phyloP scores from a whole-genome alignment of 2,797 vertebrate genomes.

The Oryzias dopingdopingensis region DNA sequence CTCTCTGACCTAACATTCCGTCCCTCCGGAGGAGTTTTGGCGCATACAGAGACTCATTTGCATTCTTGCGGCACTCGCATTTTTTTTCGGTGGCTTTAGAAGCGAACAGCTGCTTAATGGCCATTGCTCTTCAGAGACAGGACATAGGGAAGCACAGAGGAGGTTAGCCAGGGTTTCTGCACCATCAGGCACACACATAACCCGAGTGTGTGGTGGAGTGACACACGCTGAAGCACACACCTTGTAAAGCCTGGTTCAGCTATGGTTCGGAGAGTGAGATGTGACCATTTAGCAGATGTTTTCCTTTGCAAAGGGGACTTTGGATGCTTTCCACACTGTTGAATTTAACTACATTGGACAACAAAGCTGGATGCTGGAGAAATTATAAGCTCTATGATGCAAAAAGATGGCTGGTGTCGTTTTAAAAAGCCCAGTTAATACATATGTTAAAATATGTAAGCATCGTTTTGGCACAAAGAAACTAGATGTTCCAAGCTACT shows the following conservation, averaged over 20 bases:
- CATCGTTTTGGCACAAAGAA: conserved; percentile 1
- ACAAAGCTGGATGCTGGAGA: conserved; percentile 51
- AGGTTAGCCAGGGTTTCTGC: conserved; percentile 64
- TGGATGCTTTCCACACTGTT: conserved; percentile 64
- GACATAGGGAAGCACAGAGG: conserved; percentile 70
- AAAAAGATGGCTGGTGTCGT: conserved; percentile 25
- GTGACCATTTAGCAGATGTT: conserved; percentile 75
- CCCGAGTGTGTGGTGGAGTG: conserved; percentile 9
- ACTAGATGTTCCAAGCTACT: conserved; percentile 41
- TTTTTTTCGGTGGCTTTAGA: conserved; percentile 60
- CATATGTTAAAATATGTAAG: conserved; percentile 2
- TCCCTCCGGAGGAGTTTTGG: conserved; percentile 66
- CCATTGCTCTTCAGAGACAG: conserved; percentile 77
- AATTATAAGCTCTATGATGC: conserved; percentile 19
- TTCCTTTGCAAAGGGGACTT: conserved; percentile 61
- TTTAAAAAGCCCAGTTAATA: conserved; percentile 13
- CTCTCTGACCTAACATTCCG: conserved; percentile 62
- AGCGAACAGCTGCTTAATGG: conserved; percentile 78
- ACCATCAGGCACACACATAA: conserved; percentile 38
- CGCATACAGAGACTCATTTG: conserved; percentile 69
- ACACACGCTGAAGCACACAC: conserved; percentile 37
- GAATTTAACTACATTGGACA: conserved; percentile 68
- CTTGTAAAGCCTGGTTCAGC: conserved; percentile 63
- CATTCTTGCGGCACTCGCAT: conserved; percentile 66
- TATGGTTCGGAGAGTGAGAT: conserved; percentile 53